Evolutionary conservation across 2,888 invertebrate species (phyloP), one percentile per base, ranked within the genome.

Genomic region (Podabrus alpinus): DNA sequence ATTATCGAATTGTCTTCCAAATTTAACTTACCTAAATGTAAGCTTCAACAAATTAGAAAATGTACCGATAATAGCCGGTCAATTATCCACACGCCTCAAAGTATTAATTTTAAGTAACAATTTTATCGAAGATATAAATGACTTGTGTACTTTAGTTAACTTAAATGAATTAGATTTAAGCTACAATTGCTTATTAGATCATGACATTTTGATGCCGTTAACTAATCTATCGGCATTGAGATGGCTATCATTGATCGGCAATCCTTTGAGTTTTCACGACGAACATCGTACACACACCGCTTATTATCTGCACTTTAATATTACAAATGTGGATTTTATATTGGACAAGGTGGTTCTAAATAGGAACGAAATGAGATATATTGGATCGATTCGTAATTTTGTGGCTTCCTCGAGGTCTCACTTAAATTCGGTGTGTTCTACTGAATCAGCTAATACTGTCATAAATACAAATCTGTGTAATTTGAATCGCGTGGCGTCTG

Each of bases 111-210:
- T 92, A 68, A 90, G 89, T 79, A 91, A 92, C 83, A 93, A 93
- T 85, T 91, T 90, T 77, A 89, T 93, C 69, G 92, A 92, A 79
- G 89, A 90, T 82, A 85, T 93, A 64, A 84, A 86, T 78, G 92
- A 88, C 66, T 82, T 93, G 45, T 86, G 89, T 29, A 86, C 87
- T 64, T 84, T 93, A 61, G 88, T 89, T 74, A 89, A 89, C 78
- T 82, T 93, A 16, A 87, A 86, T 11, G 90, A 91, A 82, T 85
- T 93, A 67, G 92, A 93, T 86, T 83, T 93, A 66, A 90, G 92
- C 0, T 89, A 90, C 71, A 93, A 93, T 84, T 92, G 90, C 81
- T 84, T 93, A 72, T 82, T 90, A 13, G 90, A 92, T 77, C 92
- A 92, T 83, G 85, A 87, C n/a, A 85, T 86, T 59, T 85, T 93